Evolutionary conservation across 2,888 invertebrate genomes (phyloP), one percentile per base, ranked within the genome.

Genomic region (Tiliacea aurago): DNA sequence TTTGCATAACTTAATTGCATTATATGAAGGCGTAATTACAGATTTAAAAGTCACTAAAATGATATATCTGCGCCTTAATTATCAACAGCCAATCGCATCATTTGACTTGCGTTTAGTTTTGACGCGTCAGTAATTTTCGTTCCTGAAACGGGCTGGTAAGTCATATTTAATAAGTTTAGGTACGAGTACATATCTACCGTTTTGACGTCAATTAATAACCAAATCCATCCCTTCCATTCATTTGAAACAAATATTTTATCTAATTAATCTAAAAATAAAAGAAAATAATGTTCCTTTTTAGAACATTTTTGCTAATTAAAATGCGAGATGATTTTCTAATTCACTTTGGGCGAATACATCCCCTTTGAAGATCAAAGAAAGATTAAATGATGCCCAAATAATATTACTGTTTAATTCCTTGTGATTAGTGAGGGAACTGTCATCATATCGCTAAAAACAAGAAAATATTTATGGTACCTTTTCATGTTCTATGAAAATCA

Each of bases 341-440:
- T 83, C 73, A 87, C 78, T 87, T 85, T 70, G 75, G 76, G 78
- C 72, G 74, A 84, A 87, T 86, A 88, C 87, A 84, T 83, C 84
- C 86, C 84, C 87, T 92, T 91, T 90, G 86, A 88, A 92, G 90
- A 93, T 95, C 94, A 95, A 95, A 94, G 93, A 86, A 85, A 84
- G 90, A 91, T 91, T 90, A 91, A 91, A 91, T 90, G 87, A 87
- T 88, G 88, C 89, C 88, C 86, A 93, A 93, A 93, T 92, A 91
- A 91, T 91, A 90, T 94, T 93, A 93, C 89, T 86, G 81, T 85
- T 89, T 87, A 90, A 90, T 91, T 87, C 84, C 85, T 84, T 85
- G 87, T 75, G 66, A 80, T 65, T 90, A 91, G 91, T 80, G 92
- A 79, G 10, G 80, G 65, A 73, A 68, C 33, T 10, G 37, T 2